Evolutionary conservation across 2,888 invertebrate genomes (phyloP).

Genomic region (Brachycybe producta): DNA sequence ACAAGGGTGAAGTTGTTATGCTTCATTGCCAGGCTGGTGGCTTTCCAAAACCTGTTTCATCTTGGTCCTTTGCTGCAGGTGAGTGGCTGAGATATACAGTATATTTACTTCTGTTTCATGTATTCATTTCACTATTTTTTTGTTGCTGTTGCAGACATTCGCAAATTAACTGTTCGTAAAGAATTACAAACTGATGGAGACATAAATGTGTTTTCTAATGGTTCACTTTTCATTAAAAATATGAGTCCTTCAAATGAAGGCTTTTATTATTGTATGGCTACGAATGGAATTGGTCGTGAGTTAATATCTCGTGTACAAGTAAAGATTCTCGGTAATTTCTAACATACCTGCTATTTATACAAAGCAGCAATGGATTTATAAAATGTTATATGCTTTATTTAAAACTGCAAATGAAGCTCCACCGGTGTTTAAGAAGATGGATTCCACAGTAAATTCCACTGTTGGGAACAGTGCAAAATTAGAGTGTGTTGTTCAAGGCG

Average conservation of each 20-base stretch:
- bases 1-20: conserved; percentile 15
- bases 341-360: conserved; percentile 25
- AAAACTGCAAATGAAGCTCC: conserved; percentile 12
- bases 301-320: conserved; percentile 33
- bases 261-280: conserved; percentile 34
- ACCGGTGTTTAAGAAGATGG: conserved; percentile 3
- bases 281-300: conserved; percentile 32
- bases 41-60: conserved; percentile 19
- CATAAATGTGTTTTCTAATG: conserved; percentile 8
- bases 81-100: too few relatives aligned
- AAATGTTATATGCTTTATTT: neutral
- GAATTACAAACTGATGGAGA: neutral
- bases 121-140: neutral
- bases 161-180: neutral
- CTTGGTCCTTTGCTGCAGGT: conserved; percentile 16
- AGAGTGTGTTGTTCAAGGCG: conserved; percentile 33
- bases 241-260: conserved; percentile 28
- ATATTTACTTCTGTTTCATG: too few relatives aligned
- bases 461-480: conserved; percentile 29
- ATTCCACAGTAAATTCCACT: conserved; percentile 25
- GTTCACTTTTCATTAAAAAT: conserved; percentile 9
- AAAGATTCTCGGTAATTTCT: conserved; percentile 31
- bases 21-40: conserved; percentile 19
- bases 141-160: neutral
- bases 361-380: neutral